A percentile compares a stretch with the other conserved stretches of the same genome.
phyloP scores from a whole-genome alignment of 1,140 invertebrate species.

The Aphis craccivora region DNA sequence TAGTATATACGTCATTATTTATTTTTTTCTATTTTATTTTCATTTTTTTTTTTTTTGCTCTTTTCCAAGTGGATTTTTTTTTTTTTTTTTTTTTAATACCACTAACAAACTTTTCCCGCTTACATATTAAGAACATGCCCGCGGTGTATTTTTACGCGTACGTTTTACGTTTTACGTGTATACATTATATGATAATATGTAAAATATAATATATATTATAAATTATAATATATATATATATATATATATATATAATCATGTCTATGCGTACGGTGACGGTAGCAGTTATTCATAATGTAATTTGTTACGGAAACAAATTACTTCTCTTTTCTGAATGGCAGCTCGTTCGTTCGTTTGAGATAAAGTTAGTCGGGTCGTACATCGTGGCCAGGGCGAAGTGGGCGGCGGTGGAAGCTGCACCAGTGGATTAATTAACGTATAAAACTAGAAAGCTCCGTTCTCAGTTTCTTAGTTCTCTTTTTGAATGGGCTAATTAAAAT shows the following conservation, averaged over 20 bases:
- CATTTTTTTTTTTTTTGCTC: too few species aligned
- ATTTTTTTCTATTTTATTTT: not conserved
- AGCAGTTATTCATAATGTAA: slow-evolving; percentile 24
- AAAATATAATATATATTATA: not conserved
- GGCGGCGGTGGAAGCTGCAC: not conserved
- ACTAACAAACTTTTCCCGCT: not conserved
- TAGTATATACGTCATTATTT: not conserved
- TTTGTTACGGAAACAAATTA: slow-evolving; percentile 35
- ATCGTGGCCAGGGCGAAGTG: not conserved
- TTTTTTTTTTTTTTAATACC: not conserved
- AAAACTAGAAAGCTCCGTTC: slow-evolving; percentile 29
- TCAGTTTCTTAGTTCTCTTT: slow-evolving; percentile 43
- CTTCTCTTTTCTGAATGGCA: slow-evolving; percentile 23
- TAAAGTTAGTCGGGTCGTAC: not conserved
- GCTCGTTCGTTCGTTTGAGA: not conserved
- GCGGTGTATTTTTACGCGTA: not conserved
- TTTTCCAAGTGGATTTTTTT: slow-evolving; percentile 22
- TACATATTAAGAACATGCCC: not conserved
- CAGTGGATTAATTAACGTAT: slow-evolving; percentile 50
- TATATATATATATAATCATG: not conserved
- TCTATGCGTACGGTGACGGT: not conserved
- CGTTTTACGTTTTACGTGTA: not conserved
- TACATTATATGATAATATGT: not conserved
- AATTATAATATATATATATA: not conserved
- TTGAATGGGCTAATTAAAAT: slow-evolving; percentile 52